A percentile compares a stretch with the other conserved stretches of the same genome.
Evolutionary conservation across 2,797 vertebrate species (phyloP).

Genomic region (Harpagifer antarcticus): DNA sequence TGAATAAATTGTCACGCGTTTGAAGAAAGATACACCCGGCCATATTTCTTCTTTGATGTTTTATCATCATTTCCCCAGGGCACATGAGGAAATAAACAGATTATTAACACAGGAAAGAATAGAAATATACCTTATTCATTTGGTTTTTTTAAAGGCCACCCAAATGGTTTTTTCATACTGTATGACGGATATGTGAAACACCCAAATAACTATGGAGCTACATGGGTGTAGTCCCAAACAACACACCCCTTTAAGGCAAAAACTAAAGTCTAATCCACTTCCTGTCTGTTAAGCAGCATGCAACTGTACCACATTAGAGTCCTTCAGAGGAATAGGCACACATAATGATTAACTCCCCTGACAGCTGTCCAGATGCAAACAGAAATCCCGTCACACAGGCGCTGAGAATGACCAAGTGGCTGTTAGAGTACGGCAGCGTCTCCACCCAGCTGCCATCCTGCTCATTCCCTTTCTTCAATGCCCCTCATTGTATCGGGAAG

Average conservation of each 20-base stretch:
- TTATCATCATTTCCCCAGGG: constrained; percentile 9
- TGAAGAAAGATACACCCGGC: constrained; percentile 11
- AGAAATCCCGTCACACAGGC: constrained; percentile 43
- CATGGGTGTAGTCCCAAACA: constrained; percentile 13
- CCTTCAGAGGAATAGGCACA: constrained; percentile 23
- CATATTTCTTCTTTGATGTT: constrained; percentile 16
- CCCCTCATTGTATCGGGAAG: constrained; percentile 77
- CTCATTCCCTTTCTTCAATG: constrained; percentile 76
- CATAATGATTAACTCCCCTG: constrained; percentile 43
- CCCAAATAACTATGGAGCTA: not conserved
- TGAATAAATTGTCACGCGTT: constrained; percentile 54
- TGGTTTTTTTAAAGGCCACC: not conserved
- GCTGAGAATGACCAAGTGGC: constrained; percentile 52
- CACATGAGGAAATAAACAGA: constrained; percentile 16
- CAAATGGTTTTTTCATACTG: constrained; percentile 6
- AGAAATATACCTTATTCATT: not conserved
- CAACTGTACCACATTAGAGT: constrained; percentile 37
- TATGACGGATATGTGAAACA: constrained; percentile 8
- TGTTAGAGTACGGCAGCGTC: constrained; percentile 55
- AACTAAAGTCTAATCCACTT: constrained; percentile 40
- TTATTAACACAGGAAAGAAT: not conserved
- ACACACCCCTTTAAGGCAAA: constrained; percentile 12
- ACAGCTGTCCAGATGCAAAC: constrained; percentile 69
- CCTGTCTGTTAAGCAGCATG: constrained; percentile 33
- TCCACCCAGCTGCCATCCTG: constrained; percentile 66